phyloP scores from a whole-genome alignment of 2,113 vertebrate species.

The Aramus guarauna region DNA sequence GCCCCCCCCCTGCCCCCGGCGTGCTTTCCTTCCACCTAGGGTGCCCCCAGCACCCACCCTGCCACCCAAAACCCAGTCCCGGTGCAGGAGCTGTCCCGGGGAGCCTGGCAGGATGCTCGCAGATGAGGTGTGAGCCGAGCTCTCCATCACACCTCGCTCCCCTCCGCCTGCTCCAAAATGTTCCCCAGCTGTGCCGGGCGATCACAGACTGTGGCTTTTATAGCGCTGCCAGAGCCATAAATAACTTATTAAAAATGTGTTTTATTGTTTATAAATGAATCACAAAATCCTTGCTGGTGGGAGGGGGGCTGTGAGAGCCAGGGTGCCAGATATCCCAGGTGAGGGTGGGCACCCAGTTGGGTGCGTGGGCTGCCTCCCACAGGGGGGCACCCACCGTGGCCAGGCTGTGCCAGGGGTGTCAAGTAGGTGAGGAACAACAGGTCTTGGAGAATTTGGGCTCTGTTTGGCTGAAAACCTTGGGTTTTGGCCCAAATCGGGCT shows the following conservation, averaged over 20 bases:
- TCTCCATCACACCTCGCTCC: background rate
- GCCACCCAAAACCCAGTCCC: background rate
- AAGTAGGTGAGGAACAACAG: background rate
- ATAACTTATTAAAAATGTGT: background rate
- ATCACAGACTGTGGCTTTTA: background rate
- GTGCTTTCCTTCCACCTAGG: background rate
- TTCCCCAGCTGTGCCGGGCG: background rate
- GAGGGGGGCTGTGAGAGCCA: background rate
- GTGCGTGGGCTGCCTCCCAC: background rate
- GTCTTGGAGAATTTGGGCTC: background rate
- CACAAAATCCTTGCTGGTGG: background rate
- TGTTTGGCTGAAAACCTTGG: background rate
- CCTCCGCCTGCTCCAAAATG: background rate
- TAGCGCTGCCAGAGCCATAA: background rate
- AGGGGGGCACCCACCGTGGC: background rate
- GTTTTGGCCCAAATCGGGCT: background rate
- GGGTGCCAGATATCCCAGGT: too few relatives aligned
- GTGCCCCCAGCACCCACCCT: background rate
- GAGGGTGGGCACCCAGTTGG: background rate
- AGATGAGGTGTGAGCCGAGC: background rate
- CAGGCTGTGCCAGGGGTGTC: background rate
- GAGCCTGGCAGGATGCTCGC: background rate
- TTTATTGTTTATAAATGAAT: conserved; percentile 28
- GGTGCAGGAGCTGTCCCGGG: rapidly evolving
- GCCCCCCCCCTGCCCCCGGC: too few relatives aligned